A percentile compares a stretch with the other conserved stretches of the same genome.
phyloP scores from a whole-genome alignment of 2,113 vertebrate genomes.

The Sciurus niger region DNA sequence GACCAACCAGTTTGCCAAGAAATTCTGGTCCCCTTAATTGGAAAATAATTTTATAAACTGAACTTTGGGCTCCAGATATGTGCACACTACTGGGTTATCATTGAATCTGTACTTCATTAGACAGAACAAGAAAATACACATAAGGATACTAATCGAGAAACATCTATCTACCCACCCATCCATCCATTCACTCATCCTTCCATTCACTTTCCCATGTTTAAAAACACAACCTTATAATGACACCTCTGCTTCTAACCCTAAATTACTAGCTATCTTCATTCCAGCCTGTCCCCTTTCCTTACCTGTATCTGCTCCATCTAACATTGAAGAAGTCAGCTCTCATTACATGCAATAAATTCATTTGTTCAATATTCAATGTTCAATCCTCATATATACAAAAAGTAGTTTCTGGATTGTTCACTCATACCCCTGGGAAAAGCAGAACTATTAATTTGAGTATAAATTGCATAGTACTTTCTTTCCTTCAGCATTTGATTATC shows the following conservation, averaged over 20 bases:
- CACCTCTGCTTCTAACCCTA: background rate
- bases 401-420: background rate
- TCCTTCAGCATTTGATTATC: background rate
- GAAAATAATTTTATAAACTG: background rate
- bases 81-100: too few species aligned
- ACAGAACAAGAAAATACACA: background rate
- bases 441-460: background rate
- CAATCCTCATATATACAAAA: background rate
- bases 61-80: background rate
- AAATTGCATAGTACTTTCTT: background rate
- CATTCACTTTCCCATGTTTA: background rate
- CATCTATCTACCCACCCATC: background rate
- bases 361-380: background rate
- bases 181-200: background rate
- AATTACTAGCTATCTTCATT: background rate
- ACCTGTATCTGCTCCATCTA: background rate
- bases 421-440: background rate
- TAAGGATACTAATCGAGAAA: background rate
- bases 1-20: background rate
- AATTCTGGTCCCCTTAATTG: background rate
- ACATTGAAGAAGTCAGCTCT: background rate
- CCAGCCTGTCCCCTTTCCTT: background rate
- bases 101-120: background rate
- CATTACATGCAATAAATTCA: background rate
- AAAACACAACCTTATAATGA: background rate